Evolutionary conservation across 2,113 vertebrate species (phyloP).

Genomic region (Amphilophus citrinellus): DNA sequence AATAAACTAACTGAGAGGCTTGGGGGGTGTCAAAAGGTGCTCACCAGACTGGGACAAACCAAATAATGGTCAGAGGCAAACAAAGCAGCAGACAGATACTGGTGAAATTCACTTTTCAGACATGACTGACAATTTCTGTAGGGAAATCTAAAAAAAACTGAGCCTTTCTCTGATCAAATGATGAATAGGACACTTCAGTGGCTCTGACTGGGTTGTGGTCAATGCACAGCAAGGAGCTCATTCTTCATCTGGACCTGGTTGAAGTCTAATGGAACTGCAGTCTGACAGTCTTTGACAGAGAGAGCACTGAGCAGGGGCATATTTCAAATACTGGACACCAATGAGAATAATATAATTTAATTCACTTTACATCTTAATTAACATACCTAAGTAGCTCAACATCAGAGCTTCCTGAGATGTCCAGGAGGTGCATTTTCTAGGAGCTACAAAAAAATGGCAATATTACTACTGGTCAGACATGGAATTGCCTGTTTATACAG

Average conservation of each 20-base stretch:
- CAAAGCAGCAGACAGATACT: conserved; percentile 29
- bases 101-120: conserved; percentile 19
- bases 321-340: conserved; percentile 45
- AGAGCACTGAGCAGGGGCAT: conserved; percentile 15
- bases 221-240: conserved; percentile 45
- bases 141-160: conserved; percentile 32
- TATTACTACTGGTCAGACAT: background rate
- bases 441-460: background rate
- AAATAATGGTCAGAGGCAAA: conserved; percentile 20
- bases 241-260: conserved; percentile 54
- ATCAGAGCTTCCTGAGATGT: background rate
- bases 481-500: background rate
- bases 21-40: conserved; percentile 8
- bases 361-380: conserved; percentile 36
- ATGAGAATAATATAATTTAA: conserved; percentile 24
- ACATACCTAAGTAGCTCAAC: conserved; percentile 2
- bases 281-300: conserved; percentile 46
- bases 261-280: conserved; percentile 51
- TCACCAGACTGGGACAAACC: conserved; percentile 30
- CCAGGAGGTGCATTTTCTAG: background rate
- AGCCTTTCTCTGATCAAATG: conserved; percentile 39
- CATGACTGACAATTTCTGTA: background rate
- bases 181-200: conserved; percentile 47
- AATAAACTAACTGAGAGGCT: conserved; percentile 1
- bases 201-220: conserved; percentile 50